Evolutionary conservation across 2,888 invertebrate genomes (phyloP).

Genomic region (Myathropa florea): DNA sequence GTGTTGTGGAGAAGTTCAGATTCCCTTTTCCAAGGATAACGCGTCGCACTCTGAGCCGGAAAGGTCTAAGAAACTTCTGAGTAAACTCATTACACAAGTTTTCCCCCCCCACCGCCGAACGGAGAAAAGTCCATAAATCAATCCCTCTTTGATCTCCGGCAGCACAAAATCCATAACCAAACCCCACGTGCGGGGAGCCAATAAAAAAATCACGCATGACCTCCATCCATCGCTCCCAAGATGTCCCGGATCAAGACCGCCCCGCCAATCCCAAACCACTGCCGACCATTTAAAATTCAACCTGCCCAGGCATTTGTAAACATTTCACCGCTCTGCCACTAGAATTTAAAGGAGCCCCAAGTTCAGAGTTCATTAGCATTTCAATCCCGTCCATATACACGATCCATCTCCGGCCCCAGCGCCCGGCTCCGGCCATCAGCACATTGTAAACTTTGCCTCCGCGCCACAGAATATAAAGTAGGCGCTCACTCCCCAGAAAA

Average conservation of each 20-base stretch:
- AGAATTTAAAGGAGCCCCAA: slow-evolving; percentile 26
- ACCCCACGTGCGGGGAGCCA: neutral
- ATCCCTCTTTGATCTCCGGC: neutral
- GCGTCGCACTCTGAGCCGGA: neutral
- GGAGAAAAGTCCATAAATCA: neutral
- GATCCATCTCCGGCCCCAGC: slow-evolving; percentile 24
- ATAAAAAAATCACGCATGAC: slow-evolving; percentile 20
- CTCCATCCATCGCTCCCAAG: neutral
- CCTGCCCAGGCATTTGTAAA: slow-evolving; percentile 37
- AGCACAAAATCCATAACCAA: neutral
- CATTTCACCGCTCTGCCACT: slow-evolving; percentile 28
- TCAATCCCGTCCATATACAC: slow-evolving; percentile 25
- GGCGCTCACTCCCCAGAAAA: slow-evolving; percentile 16
- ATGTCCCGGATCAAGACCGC: neutral
- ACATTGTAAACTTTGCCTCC: slow-evolving; percentile 53
- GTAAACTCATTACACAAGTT: neutral
- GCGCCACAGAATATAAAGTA: slow-evolving; percentile 59
- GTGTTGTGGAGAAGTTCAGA: too few species aligned
- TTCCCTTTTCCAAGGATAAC: neutral
- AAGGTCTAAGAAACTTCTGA: neutral
- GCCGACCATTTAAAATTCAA: slow-evolving; percentile 28
- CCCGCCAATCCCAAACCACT: neutral
- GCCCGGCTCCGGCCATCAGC: slow-evolving; percentile 40
- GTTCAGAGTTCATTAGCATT: slow-evolving; percentile 43
- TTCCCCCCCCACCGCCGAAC: neutral